Conservation (phyloP, 1,140 invertebrate genomes). For the Hirudo medicinalis region DNA sequence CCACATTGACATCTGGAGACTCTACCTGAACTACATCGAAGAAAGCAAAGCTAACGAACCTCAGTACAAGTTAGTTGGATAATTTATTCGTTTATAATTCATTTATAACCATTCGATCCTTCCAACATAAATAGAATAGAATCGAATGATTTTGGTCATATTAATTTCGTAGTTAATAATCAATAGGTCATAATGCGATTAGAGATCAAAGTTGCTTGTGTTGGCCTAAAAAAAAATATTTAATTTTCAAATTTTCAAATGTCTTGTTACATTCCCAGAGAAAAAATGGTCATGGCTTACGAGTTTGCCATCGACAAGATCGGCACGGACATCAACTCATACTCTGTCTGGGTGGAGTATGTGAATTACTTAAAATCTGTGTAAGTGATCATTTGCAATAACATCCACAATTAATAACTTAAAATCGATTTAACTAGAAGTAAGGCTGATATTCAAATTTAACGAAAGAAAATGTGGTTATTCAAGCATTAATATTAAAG, state of each 20-base stretch:
- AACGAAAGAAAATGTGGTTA: no score
- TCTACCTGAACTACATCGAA: conserved; percentile 93
- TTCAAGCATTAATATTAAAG: neutral
- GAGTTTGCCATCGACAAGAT: conserved; percentile 98
- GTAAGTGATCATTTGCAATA: no score
- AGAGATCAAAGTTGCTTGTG: no score
- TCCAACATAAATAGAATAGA: no score
- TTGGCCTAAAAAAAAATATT: no score
- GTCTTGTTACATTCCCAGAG: conserved; percentile 49
- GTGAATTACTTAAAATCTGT: conserved; percentile 92
- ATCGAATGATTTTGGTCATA: no score
- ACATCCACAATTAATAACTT: neutral
- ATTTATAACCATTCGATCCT: no score
- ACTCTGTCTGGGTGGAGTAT: conserved; percentile 93
- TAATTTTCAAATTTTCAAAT: neutral
- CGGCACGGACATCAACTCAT: conserved; percentile 91
- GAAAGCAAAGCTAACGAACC: conserved; percentile 85
- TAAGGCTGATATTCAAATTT: no score
- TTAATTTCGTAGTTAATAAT: conserved; percentile 31
- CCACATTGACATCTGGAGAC: conserved; percentile 96
- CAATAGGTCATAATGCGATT: no score
- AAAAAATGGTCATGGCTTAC: conserved; percentile 98
- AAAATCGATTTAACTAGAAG: no score
- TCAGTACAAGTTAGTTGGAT: conserved; percentile 93
- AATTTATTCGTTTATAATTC: no score